Percentiles rank a stretch among this genome's conserved stretches.
Conservation (phyloP, 2,888 invertebrate genomes). For the Seira musarum region DNA sequence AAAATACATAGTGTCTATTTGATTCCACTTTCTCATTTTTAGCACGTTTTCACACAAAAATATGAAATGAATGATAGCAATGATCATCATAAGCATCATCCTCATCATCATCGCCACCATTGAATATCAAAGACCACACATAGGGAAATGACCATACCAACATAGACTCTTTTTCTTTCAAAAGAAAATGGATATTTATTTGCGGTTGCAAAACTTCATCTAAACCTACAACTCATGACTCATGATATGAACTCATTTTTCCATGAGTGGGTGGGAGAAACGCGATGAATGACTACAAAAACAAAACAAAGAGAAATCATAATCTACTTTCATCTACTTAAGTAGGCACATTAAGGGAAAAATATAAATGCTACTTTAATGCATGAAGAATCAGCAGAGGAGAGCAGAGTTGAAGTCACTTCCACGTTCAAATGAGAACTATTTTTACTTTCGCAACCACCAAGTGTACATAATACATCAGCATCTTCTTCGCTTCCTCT, state of each 20-base stretch:
- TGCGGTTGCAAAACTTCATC: background rate
- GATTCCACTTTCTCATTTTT: constrained; percentile 1
- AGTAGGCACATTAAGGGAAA: background rate
- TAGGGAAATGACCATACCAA: background rate
- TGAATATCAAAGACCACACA: no score
- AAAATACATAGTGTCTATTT: background rate
- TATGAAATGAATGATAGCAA: background rate
- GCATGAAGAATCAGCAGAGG: constrained; percentile 2
- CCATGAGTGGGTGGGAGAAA: no score
- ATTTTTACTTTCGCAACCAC: background rate
- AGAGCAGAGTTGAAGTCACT: background rate
- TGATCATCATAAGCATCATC: background rate
- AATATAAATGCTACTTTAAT: background rate
- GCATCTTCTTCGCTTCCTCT: background rate
- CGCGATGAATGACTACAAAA: no score
- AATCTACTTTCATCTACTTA: no score
- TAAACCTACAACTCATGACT: background rate
- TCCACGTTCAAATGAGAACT: background rate
- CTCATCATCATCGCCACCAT: background rate
- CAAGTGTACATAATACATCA: constrained; percentile 3
- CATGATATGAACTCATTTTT: no score
- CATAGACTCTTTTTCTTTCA: background rate
- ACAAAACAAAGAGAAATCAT: background rate
- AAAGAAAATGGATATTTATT: no score
- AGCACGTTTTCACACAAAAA: constrained; percentile 4